Evolutionary conservation across 92 coral and sea anemone genomes (phyloP).

Genomic region (Zoanthus sociatus): DNA sequence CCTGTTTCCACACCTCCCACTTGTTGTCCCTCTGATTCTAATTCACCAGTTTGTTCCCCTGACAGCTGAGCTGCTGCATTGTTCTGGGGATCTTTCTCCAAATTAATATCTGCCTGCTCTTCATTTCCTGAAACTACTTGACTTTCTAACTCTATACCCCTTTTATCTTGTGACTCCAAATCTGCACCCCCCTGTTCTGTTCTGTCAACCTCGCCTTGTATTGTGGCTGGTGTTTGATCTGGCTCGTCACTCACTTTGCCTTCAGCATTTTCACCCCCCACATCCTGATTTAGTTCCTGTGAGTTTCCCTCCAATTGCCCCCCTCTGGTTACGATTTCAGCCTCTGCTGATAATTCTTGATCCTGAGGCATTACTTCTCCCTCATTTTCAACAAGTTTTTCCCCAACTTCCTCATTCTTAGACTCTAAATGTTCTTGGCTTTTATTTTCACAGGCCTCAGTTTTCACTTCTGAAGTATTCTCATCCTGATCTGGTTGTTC

Average conservation of each 20-base stretch:
- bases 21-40: not conserved
- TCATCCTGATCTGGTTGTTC: conserved; percentile 48
- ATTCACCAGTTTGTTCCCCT: conserved; percentile 16
- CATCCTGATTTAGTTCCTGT: not conserved
- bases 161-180: not conserved
- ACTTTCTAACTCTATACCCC: conserved; percentile 16
- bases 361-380: conserved; percentile 8
- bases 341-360: not conserved
- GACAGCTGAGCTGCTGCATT: not conserved
- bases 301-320: not conserved
- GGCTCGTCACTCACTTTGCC: not conserved
- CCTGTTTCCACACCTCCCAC: not conserved
- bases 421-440: conserved; percentile 24
- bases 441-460: conserved; percentile 30
- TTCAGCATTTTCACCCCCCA: conserved; percentile 23
- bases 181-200: conserved; percentile 1
- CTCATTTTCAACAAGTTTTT: conserved; percentile 16
- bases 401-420: conserved; percentile 18
- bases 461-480: conserved; percentile 19
- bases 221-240: not conserved
- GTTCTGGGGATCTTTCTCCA: conserved; percentile 27
- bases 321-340: not conserved
- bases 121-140: conserved; percentile 17
- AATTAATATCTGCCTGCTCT: conserved; percentile 31
- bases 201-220: not conserved